phyloP scores from a whole-genome alignment of 2,888 invertebrate species.

The Oasisia sp. region DNA sequence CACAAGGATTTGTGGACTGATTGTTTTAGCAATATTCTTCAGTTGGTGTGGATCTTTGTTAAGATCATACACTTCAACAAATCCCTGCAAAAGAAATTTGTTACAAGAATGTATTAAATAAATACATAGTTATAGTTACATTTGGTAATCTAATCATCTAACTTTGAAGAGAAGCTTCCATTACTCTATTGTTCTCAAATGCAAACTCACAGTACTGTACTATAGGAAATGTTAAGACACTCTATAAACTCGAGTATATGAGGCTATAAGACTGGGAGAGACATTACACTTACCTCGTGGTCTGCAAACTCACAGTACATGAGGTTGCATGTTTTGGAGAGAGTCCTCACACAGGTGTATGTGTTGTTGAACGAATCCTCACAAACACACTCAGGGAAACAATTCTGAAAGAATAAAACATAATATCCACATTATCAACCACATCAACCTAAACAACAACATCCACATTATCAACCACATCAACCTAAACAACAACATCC shows the following conservation, averaged over 20 bases:
- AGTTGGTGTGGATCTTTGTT: slow-evolving; percentile 78
- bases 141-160: too few relatives aligned
- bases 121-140: background rate
- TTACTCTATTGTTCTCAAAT: slow-evolving; percentile 71
- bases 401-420: slow-evolving; percentile 70
- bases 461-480: background rate
- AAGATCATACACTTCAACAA: slow-evolving; percentile 82
- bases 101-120: background rate
- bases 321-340: slow-evolving; percentile 70
- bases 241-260: background rate
- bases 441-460: too few relatives aligned
- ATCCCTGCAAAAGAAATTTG: slow-evolving; percentile 65
- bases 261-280: background rate
- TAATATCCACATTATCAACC: background rate
- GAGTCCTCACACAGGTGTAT: slow-evolving; percentile 78
- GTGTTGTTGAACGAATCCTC: slow-evolving; percentile 88
- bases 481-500: too few relatives aligned
- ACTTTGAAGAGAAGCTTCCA: background rate
- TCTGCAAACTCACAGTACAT: slow-evolving; percentile 77
- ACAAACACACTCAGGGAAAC: slow-evolving; percentile 80
- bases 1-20: slow-evolving; percentile 39
- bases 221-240: slow-evolving; percentile 68
- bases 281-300: slow-evolving; percentile 59
- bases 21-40: slow-evolving; percentile 68
- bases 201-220: slow-evolving; percentile 72